These are phyloP conservation scores for Limnephilus auricula DNA, from an alignment of 2,888 invertebrate genomes.

Conservation along the genomic window DNA sequence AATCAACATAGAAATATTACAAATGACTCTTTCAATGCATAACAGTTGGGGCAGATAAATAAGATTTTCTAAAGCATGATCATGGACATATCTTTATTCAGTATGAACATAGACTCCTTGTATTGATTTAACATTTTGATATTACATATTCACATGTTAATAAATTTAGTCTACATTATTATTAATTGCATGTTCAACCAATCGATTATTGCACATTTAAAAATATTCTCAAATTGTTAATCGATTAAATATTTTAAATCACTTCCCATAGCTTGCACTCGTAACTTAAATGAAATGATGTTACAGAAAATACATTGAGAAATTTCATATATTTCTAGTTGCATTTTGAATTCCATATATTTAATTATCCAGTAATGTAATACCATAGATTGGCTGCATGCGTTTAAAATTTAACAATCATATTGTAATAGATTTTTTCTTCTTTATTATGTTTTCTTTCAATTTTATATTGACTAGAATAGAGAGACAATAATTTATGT, in stretches of 20 bases:
- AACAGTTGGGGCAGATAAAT: not conserved
- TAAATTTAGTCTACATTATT: not conserved
- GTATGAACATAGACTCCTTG: not conserved
- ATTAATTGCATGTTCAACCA: not conserved
- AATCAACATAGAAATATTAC: not conserved
- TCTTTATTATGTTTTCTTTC: not conserved
- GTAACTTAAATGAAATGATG: constrained; percentile 3
- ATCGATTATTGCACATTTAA: constrained; percentile 24
- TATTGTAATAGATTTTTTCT: not conserved
- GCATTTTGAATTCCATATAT: not conserved
- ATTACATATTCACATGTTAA: not conserved
- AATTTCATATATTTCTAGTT: not conserved
- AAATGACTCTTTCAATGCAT: not conserved
- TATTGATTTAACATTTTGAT: not conserved
- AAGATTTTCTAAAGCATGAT: not conserved
- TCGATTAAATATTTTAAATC: constrained; percentile 29
- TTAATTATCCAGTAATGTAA: not conserved
- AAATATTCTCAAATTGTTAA: not conserved
- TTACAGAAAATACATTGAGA: not conserved
- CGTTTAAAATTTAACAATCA: not conserved
- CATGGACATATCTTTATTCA: not conserved
- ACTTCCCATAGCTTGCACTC: constrained; percentile 64
- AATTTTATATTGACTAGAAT: constrained; percentile 37
- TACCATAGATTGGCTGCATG: not conserved
- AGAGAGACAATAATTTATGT: constrained; percentile 45